phyloP scores from a whole-genome alignment of 2,888 invertebrate genomes.

The Sinelater perroti region DNA sequence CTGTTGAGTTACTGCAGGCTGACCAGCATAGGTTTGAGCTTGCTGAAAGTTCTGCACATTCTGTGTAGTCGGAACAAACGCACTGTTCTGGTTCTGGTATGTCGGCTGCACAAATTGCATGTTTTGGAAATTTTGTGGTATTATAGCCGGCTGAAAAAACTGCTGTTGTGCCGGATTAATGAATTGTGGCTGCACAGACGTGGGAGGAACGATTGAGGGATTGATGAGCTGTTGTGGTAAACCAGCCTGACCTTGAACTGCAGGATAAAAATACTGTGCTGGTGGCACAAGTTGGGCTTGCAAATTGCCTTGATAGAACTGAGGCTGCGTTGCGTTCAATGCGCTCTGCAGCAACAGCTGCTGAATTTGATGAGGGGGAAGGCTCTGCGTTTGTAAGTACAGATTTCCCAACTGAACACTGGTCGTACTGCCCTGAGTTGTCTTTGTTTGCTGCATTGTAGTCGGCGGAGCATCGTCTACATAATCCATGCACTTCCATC shows the following conservation, averaged over 20 bases:
- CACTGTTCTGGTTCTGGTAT: conserved; percentile 56
- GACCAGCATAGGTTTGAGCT: conserved; percentile 57
- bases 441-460: conserved; percentile 37
- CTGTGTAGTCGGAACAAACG: conserved; percentile 59
- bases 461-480: conserved; percentile 69
- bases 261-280: conserved; percentile 58
- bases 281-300: conserved; percentile 57
- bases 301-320: conserved; percentile 47
- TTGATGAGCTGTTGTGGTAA: conserved; percentile 52
- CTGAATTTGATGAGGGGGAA: conserved; percentile 61
- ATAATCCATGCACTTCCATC: conserved; percentile 83
- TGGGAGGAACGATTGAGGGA: conserved; percentile 45
- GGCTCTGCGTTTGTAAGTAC: conserved; percentile 60
- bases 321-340: conserved; percentile 45
- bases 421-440: conserved; percentile 24
- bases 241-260: conserved; percentile 49
- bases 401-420: conserved; percentile 44
- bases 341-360: conserved; percentile 60
- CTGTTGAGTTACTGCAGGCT: conserved; percentile 50
- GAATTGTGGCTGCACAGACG: conserved; percentile 55
- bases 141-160: conserved; percentile 53
- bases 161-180: conserved; percentile 51
- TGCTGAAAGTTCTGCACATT: conserved; percentile 55
- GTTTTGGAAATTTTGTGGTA: conserved; percentile 53
- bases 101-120: conserved; percentile 58